A percentile compares a stretch with the other conserved stretches of the same genome.
These are phyloP conservation scores for Gavialis gangeticus DNA, from an alignment of 2,113 vertebrate species.

Conservation along the genomic window DNA sequence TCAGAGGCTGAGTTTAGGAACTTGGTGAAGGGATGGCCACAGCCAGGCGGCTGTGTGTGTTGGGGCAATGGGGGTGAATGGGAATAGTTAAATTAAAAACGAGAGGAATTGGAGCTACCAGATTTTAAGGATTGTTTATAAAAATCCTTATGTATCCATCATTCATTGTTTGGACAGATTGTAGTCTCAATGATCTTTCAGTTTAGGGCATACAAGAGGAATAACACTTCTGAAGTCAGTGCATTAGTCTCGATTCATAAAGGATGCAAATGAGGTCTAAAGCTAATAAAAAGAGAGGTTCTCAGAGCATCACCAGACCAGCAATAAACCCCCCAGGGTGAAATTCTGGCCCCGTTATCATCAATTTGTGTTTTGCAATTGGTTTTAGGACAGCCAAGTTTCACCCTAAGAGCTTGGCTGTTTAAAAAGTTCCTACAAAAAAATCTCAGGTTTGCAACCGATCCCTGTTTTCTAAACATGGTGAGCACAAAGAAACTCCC, in stretches of 20 bases:
- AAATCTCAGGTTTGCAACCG: not conserved
- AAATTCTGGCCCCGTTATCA: not conserved
- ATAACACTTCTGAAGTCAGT: not conserved
- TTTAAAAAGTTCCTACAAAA: not conserved
- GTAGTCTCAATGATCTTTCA: not conserved
- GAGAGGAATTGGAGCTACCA: not conserved
- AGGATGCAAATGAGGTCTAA: not conserved
- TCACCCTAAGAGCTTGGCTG: not conserved
- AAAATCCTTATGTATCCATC: not conserved
- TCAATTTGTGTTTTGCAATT: not conserved
- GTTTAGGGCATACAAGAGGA: not conserved
- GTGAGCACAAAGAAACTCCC: not conserved
- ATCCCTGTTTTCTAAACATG: not conserved
- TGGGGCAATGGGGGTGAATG: not conserved
- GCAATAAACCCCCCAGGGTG: not conserved
- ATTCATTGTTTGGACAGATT: not conserved
- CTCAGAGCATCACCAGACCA: not conserved
- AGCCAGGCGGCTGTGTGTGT: no score
- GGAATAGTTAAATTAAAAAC: not conserved
- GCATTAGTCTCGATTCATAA: not conserved
- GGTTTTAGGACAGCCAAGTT: not conserved
- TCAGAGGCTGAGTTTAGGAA: slow-evolving; percentile 64
- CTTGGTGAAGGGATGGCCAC: slow-evolving; percentile 29
- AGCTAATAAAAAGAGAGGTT: not conserved
- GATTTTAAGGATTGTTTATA: not conserved